Percentiles rank a stretch among this genome's conserved stretches.
Evolutionary conservation across 2,113 vertebrate genomes (phyloP).

Genomic region (Heliornis fulica): DNA sequence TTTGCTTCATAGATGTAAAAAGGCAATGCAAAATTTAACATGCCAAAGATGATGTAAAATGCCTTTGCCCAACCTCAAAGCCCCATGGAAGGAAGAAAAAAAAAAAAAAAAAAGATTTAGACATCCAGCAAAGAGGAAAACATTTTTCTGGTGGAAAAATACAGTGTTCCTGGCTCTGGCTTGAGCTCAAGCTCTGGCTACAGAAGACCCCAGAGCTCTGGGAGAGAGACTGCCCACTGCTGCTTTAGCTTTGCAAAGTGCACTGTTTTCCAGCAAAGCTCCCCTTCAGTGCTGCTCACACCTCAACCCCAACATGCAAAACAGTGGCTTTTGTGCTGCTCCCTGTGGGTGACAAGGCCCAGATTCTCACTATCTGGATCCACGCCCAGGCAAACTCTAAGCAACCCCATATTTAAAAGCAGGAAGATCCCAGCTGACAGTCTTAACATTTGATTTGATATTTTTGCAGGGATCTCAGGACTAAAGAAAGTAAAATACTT

Average conservation of each 20-base stretch:
- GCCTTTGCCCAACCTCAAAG: not conserved
- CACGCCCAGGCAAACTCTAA: not conserved
- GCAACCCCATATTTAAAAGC: not conserved
- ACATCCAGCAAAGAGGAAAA: not conserved
- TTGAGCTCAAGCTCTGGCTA: not conserved
- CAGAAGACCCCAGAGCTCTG: not conserved
- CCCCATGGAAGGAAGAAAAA: rapidly evolving
- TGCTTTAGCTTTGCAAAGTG: not conserved
- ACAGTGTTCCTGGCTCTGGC: not conserved
- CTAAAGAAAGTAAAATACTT: not conserved
- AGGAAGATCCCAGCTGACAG: not conserved
- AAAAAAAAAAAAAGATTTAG: not conserved
- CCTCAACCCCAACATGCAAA: not conserved
- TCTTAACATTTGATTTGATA: not conserved
- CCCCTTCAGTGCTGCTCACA: not conserved
- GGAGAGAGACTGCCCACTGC: not conserved
- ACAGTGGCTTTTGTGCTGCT: not conserved
- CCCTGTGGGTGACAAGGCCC: not conserved
- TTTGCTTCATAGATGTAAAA: rapidly evolving
- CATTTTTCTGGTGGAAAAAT: not conserved
- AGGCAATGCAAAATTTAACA: not conserved
- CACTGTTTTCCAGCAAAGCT: not conserved
- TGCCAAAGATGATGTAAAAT: not conserved
- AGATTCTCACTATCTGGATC: not conserved
- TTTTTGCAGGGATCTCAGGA: not conserved